Evolutionary conservation across 2,888 invertebrate genomes (phyloP).

Genomic region (Clanis bilineata): DNA sequence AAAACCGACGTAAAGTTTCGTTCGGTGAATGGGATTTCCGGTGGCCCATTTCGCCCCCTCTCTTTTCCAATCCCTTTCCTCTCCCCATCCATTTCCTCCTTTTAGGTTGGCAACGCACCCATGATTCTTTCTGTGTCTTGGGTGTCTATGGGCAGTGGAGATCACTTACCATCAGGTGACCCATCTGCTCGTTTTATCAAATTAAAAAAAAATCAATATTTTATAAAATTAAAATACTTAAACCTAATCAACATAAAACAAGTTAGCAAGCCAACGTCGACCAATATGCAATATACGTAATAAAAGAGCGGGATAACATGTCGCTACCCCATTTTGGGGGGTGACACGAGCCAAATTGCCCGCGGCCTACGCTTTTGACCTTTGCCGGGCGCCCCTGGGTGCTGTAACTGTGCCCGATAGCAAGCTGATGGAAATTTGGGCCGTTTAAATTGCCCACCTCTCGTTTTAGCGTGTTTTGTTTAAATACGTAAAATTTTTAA

Average conservation of each 20-base stretch:
- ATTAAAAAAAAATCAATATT: no score
- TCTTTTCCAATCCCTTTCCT: no score
- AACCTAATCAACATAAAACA: slow-evolving; percentile 6
- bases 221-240: background rate
- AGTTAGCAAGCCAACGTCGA: background rate
- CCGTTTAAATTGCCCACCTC: background rate
- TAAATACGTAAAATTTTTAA: background rate
- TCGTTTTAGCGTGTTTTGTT: background rate
- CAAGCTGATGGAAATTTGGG: background rate
- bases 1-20: no score
- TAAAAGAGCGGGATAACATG: slow-evolving; percentile 5
- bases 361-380: background rate
- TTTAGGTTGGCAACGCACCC: no score
- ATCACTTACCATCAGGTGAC: no score
- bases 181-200: no score
- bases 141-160: no score
- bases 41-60: no score
- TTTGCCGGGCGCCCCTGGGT: background rate
- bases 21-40: no score
- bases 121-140: no score
- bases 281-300: slow-evolving; percentile 9
- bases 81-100: no score
- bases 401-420: background rate
- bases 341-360: slow-evolving; percentile 8
- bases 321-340: slow-evolving; percentile 3